Conservation (phyloP, 2,888 invertebrate genomes). For the Aelia acuminata region DNA sequence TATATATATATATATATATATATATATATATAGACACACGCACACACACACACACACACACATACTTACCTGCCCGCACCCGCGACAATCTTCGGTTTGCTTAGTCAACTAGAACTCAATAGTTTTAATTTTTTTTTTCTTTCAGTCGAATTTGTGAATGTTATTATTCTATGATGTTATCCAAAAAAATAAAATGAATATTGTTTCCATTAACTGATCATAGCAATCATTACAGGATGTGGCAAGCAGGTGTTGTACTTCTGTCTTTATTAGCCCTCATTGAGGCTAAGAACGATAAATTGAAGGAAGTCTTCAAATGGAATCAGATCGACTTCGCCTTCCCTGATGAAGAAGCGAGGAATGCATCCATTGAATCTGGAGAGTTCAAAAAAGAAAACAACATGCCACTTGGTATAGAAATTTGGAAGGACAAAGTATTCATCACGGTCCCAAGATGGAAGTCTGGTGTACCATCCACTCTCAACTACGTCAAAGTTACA, state of each 20-base stretch:
- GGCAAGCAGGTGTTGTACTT: not conserved
- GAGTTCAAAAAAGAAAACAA: slow-evolving; percentile 78
- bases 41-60: no score
- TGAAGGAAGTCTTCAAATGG: slow-evolving; percentile 80
- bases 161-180: no score
- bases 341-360: slow-evolving; percentile 75
- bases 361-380: slow-evolving; percentile 75
- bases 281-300: slow-evolving; percentile 48
- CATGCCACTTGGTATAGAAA: slow-evolving; percentile 79
- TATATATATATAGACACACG: no score
- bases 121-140: no score
- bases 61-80: no score
- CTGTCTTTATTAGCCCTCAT: not conserved
- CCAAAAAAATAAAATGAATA: no score
- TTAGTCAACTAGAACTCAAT: no score
- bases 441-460: slow-evolving; percentile 79
- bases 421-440: slow-evolving; percentile 78
- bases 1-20: no score
- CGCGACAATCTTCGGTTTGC: no score
- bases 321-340: slow-evolving; percentile 78
- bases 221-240: not conserved
- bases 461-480: slow-evolving; percentile 79
- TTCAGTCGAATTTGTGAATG: no score
- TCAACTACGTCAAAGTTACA: slow-evolving; percentile 77
- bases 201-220: no score